These are phyloP conservation scores for Patella depressa DNA, from an alignment of 2,888 invertebrate genomes.

Conservation along the genomic window DNA sequence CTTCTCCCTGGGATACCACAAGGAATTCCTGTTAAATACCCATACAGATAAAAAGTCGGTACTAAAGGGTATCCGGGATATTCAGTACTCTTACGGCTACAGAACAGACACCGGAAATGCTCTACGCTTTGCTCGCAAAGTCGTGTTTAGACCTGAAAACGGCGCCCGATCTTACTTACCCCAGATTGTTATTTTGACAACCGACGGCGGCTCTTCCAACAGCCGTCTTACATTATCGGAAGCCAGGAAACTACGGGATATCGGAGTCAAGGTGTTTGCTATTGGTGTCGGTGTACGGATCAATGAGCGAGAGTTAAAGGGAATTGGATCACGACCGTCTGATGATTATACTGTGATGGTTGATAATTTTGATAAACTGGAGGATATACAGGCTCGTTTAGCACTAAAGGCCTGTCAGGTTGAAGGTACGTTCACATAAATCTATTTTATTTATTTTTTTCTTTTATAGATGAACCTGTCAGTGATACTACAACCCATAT, in stretches of 20 bases:
- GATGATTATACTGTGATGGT: neutral
- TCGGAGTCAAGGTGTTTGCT: neutral
- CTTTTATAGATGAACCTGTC: too few relatives aligned
- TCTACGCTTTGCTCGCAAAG: neutral
- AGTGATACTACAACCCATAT: too few relatives aligned
- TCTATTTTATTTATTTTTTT: too few relatives aligned
- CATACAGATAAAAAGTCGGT: too few relatives aligned
- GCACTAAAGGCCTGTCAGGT: too few relatives aligned
- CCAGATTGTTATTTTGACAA: neutral
- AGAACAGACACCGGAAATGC: conserved; percentile 39
- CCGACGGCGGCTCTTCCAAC: neutral
- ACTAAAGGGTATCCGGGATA: too few relatives aligned
- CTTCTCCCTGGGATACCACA: too few relatives aligned
- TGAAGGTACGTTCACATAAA: too few relatives aligned
- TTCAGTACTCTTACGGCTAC: conserved; percentile 15
- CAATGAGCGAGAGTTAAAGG: neutral
- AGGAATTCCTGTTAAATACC: too few relatives aligned
- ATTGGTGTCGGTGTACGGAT: neutral
- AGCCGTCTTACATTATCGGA: neutral
- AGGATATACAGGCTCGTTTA: too few relatives aligned
- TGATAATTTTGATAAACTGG: too few relatives aligned
- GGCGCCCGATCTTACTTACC: neutral
- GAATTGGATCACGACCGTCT: neutral
- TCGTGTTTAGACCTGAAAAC: neutral
- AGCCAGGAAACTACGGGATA: neutral